Evolutionary conservation across 1,140 invertebrate species (phyloP).

Genomic region (Parasteatoda tepidariorum): DNA sequence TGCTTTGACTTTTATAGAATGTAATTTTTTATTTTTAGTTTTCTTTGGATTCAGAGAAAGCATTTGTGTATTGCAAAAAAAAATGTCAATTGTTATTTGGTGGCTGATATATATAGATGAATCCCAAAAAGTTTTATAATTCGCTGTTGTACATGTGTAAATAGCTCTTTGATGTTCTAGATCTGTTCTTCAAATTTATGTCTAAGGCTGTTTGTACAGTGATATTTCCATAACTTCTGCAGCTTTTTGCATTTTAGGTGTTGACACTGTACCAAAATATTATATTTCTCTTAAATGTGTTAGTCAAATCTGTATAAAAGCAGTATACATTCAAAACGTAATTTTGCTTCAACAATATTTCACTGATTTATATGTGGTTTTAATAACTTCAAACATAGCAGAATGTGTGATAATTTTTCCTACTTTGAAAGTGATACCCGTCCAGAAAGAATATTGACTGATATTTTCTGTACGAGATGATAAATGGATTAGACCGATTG

Average conservation of each 20-base stretch:
- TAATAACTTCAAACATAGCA: neutral
- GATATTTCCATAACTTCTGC: neutral
- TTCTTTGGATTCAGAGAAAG: no score
- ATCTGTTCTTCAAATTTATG: no score
- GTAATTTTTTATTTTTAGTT: no score
- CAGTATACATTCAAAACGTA: neutral
- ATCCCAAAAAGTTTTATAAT: no score
- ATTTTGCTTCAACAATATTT: neutral
- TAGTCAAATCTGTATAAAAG: neutral
- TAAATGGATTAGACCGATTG: neutral
- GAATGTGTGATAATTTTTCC: neutral
- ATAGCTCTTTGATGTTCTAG: no score
- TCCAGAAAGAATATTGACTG: neutral
- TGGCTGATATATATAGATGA: no score
- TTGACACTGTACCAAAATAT: neutral
- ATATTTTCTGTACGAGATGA: neutral
- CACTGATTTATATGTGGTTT: neutral
- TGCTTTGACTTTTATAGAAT: no score
- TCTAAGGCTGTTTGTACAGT: no score
- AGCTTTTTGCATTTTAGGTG: neutral
- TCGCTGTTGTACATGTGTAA: no score
- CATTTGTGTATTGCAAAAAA: no score
- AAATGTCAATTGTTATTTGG: no score
- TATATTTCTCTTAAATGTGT: neutral
- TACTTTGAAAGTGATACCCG: neutral